Conservation (phyloP, 92 coral and sea anemone genomes). For the Palythoa heliodiscus region DNA sequence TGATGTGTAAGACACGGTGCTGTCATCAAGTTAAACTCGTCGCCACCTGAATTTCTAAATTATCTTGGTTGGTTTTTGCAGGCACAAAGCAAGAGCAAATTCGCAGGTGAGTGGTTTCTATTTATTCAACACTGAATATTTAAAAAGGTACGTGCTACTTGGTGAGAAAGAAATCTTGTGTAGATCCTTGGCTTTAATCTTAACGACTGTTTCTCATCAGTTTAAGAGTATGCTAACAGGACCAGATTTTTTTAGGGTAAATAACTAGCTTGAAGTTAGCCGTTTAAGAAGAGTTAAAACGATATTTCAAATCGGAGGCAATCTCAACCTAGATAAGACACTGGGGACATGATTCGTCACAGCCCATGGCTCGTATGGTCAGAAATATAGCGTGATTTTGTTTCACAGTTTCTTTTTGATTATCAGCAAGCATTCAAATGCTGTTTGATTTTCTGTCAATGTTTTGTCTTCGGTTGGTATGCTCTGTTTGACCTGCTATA, state of each 20-base stretch:
- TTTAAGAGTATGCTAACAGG: constrained; percentile 20
- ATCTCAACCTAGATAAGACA: background rate
- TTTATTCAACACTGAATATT: background rate
- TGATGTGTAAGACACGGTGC: constrained; percentile 31
- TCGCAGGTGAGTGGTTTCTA: constrained; percentile 21
- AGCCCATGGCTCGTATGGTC: background rate
- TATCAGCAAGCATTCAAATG: background rate
- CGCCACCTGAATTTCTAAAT: constrained; percentile 3
- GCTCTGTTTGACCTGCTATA: constrained; percentile 21
- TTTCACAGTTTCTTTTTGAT: constrained; percentile 8
- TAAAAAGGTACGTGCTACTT: background rate
- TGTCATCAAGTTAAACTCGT: constrained; percentile 38
- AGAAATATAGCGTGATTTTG: constrained; percentile 3
- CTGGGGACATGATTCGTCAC: background rate
- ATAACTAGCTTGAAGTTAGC: background rate
- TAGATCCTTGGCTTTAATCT: background rate
- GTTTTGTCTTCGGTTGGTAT: constrained; percentile 29
- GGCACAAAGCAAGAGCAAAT: constrained; percentile 25
- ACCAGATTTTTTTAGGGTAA: background rate
- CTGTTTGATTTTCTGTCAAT: constrained; percentile 26
- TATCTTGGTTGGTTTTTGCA: constrained; percentile 28
- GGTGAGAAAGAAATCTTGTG: background rate
- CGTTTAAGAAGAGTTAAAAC: background rate
- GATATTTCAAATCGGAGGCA: background rate
- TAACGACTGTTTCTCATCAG: background rate